Percentiles rank a stretch among this genome's conserved stretches.
These are phyloP conservation scores for Caenorhabditis parvicauda DNA, from an alignment of 2,888 invertebrate genomes.

Conservation along the genomic window DNA sequence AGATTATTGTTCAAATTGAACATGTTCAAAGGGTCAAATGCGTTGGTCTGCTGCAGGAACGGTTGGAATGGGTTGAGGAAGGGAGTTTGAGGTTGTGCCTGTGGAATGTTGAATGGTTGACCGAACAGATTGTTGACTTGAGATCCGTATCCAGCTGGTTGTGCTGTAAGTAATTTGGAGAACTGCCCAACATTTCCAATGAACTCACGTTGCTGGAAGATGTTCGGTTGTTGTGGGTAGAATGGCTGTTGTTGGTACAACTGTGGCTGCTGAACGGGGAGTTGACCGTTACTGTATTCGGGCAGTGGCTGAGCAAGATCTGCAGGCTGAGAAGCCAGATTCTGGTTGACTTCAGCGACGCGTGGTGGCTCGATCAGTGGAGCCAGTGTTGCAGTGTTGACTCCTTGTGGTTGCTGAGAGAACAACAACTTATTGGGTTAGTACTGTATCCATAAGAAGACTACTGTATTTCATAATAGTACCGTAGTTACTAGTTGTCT, in stretches of 20 bases:
- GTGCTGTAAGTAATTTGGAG: too few species aligned
- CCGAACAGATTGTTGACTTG: constrained; percentile 21
- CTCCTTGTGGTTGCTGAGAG: constrained; percentile 6
- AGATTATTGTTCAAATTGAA: constrained; percentile 19
- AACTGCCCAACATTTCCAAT: too few species aligned
- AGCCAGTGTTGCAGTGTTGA: constrained; percentile 35
- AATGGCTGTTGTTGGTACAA: constrained; percentile 14
- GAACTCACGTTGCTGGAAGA: constrained; percentile 22
- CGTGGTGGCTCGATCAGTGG: constrained; percentile 36
- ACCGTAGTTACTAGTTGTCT: too few species aligned
- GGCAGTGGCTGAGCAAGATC: constrained; percentile 35
- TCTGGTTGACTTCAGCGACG: constrained; percentile 22
- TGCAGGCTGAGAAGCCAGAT: constrained; percentile 32
- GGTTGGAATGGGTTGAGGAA: constrained; percentile 57
- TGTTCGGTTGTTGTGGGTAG: constrained; percentile 8
- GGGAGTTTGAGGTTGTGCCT: constrained; percentile 15
- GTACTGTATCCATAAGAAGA: too few species aligned
- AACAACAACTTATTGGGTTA: neutral
- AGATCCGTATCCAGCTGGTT: constrained; percentile 21
- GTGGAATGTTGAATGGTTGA: constrained; percentile 22
- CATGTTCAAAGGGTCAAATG: constrained; percentile 40
- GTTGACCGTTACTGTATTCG: constrained; percentile 28
- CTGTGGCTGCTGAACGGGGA: constrained; percentile 13
- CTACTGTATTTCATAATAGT: too few species aligned
- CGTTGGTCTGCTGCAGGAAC: constrained; percentile 44